These are phyloP conservation scores for Peromyscus leucopus DNA, from an alignment of 2,113 vertebrate species.

Conservation along the genomic window DNA sequence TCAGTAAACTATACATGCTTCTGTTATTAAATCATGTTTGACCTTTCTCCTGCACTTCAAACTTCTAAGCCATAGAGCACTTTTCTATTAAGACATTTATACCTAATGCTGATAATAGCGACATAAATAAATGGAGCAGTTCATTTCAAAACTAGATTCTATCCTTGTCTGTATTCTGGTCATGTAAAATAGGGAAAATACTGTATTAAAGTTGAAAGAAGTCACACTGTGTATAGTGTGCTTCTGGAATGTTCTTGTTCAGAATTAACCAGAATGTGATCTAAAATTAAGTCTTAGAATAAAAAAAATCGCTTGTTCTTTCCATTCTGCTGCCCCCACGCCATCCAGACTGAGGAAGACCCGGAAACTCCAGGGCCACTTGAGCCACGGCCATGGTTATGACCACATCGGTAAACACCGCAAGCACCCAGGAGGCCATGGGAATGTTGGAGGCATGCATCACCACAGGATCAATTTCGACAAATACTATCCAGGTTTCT, in stretches of 20 bases:
- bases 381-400: too few relatives aligned
- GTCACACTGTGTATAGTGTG: background rate
- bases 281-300: slow-evolving; percentile 35
- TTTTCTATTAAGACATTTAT: background rate
- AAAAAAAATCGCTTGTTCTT: background rate
- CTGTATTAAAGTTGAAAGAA: background rate
- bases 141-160: background rate
- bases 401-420: too few relatives aligned
- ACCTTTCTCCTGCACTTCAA: background rate
- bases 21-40: background rate
- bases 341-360: too few relatives aligned
- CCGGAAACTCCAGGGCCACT: too few relatives aligned
- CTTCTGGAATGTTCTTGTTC: background rate
- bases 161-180: background rate
- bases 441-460: too few relatives aligned
- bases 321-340: too few relatives aligned
- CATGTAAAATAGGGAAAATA: background rate
- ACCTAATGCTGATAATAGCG: background rate
- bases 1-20: background rate
- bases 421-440: too few relatives aligned
- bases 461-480: too few relatives aligned
- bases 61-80: background rate
- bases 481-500: too few relatives aligned
- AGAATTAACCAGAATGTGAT: slow-evolving; percentile 40
- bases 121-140: background rate